Evolutionary conservation across 2,113 vertebrate species (phyloP).

Genomic region (Phylloscopus trochiloides): DNA sequence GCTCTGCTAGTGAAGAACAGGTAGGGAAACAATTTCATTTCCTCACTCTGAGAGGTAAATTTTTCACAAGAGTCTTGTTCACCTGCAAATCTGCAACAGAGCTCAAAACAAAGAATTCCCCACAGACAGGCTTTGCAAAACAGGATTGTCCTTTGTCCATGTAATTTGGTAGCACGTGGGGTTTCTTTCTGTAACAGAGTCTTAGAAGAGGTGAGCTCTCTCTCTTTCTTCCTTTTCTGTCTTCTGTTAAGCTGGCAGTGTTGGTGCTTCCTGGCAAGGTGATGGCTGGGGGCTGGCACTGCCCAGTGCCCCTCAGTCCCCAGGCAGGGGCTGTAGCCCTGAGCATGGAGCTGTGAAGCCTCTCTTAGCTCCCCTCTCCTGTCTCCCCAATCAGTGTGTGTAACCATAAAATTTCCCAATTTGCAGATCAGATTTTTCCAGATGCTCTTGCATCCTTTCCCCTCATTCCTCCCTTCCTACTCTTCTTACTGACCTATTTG

Average conservation of each 20-base stretch:
- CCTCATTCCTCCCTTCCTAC: neutral
- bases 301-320: neutral
- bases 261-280: neutral
- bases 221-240: neutral
- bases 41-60: neutral
- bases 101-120: neutral
- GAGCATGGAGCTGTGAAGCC: neutral
- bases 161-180: neutral
- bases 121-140: neutral
- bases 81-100: neutral
- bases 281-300: neutral
- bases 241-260: neutral
- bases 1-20: neutral
- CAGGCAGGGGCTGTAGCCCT: neutral
- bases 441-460: neutral
- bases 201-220: neutral
- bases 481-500: neutral
- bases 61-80: neutral
- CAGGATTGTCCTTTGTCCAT: neutral
- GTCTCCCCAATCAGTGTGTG: accelerated
- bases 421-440: neutral
- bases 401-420: neutral
- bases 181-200: neutral
- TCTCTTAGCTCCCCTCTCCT: neutral
- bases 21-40: neutral